Evolutionary conservation across 2,797 vertebrate genomes (phyloP), one percentile per base, ranked within the genome.

Genomic region (Notamacropus eugenii): DNA sequence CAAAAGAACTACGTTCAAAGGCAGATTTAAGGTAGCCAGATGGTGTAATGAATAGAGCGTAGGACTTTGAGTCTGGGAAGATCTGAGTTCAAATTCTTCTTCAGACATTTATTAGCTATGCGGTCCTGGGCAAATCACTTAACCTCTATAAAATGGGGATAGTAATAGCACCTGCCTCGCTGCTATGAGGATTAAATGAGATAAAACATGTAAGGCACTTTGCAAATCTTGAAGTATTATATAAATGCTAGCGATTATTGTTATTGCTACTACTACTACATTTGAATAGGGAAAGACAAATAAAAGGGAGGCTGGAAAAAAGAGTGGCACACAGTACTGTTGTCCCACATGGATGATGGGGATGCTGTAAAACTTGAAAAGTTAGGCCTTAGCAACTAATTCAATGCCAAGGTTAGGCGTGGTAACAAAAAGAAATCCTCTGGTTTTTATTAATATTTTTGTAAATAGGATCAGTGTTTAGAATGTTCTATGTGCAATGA

Each of bases 391-490:
- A 27, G n/a, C 22, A 82, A 46, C 19, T 82, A 40, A 40, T 40
- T 40, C 40, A 27, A 46, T 11, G 24, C 22, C 22, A 82, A 46
- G 74, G 8, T 27, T 22, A 10, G 40, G 3, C 19, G 46, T 24
- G 9, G 19, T 82, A 82, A 82, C 74, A 82, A 82, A 82, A 82
- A n/a, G 16, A 40, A 46, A 57, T n/a, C 40, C 31, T 31, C 22
- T 67, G 12, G 34, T n/a, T 34, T 94, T 90, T 94, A 74, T 67
- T 90, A 56, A 94, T 50, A 5, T 90, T 52, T 94, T 90, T 58
- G 52, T 90, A 93, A 91, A 74, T 94, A 95, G 92, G 27, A 1
- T 96, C 31, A 94, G 31, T 94, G 93, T 90, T 91, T 58, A 57
- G 31, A 92, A 95, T 94, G 90, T 9, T 82, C n/a, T 82, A 46